Percentiles rank a stretch among this genome's conserved stretches.
These are phyloP conservation scores for Leptopilina boulardi DNA, from an alignment of 1,140 invertebrate species.

Conservation along the genomic window DNA sequence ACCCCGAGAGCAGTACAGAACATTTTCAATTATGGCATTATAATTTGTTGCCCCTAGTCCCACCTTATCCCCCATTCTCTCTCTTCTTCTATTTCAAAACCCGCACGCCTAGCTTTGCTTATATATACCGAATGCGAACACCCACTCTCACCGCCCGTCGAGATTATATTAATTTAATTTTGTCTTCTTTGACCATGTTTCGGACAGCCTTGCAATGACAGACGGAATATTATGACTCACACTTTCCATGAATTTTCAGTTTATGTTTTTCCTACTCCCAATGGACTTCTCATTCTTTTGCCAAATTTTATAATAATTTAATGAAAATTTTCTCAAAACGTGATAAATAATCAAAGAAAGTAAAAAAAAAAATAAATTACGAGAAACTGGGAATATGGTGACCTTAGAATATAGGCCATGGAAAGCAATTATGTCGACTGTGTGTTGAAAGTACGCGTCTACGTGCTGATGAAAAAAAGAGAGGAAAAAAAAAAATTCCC, in stretches of 20 bases:
- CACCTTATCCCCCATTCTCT: slow-evolving; percentile 10
- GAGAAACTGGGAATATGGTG: not conserved
- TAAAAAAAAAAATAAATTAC: not conserved
- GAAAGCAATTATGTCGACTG: slow-evolving; percentile 16
- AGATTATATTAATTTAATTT: slow-evolving; percentile 75
- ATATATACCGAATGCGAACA: slow-evolving; percentile 59
- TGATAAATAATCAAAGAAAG: not conserved
- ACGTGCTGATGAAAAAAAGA: too few species aligned
- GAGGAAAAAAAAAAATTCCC: slow-evolving; percentile 43
- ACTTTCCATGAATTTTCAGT: slow-evolving; percentile 31
- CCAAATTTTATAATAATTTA: too few species aligned
- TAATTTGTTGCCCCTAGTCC: slow-evolving; percentile 69
- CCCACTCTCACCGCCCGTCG: slow-evolving; percentile 29
- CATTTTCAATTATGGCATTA: slow-evolving; percentile 75
- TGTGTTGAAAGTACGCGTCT: slow-evolving; percentile 21
- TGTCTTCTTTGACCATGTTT: slow-evolving; percentile 67
- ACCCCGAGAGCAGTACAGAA: slow-evolving; percentile 59
- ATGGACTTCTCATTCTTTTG: not conserved
- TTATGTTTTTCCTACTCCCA: slow-evolving; percentile 24
- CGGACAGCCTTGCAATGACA: slow-evolving; percentile 43
- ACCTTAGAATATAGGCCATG: slow-evolving; percentile 36
- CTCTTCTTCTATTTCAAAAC: slow-evolving; percentile 20
- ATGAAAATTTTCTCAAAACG: not conserved
- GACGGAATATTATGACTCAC: slow-evolving; percentile 46
- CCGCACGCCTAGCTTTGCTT: slow-evolving; percentile 54